phyloP scores from a whole-genome alignment of 2,113 vertebrate genomes.

The Tauraco erythrolophus region DNA sequence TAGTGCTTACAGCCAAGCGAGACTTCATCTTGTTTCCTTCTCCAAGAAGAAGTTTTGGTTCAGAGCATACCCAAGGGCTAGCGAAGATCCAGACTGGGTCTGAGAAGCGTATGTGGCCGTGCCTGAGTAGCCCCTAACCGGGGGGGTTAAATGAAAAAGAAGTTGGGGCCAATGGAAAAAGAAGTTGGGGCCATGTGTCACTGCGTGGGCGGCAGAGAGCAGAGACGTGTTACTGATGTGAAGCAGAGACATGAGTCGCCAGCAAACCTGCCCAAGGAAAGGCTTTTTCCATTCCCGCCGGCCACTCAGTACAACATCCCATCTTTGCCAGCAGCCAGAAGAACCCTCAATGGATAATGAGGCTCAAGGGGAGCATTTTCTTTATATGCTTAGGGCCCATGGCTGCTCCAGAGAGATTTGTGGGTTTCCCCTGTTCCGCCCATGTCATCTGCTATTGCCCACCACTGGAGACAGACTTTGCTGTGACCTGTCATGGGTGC shows the following conservation, averaged over 20 bases:
- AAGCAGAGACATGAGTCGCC: background rate
- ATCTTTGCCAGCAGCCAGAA: background rate
- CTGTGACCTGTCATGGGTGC: background rate
- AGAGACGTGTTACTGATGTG: background rate
- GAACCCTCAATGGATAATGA: background rate
- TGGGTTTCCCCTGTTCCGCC: background rate
- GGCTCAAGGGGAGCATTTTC: background rate
- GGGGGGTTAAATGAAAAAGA: no score
- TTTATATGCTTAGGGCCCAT: rapidly evolving
- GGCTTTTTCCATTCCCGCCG: rapidly evolving
- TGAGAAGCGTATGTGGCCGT: background rate
- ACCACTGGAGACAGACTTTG: background rate
- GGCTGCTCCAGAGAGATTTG: background rate
- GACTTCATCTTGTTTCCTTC: background rate
- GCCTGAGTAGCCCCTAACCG: background rate
- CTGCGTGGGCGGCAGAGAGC: background rate
- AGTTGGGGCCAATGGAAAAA: rapidly evolving
- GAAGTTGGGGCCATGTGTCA: background rate
- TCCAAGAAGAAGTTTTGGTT: background rate
- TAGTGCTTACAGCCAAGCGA: background rate
- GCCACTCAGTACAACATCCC: background rate
- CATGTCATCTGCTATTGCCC: background rate
- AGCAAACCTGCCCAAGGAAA: background rate
- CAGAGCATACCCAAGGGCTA: background rate
- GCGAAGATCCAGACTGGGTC: background rate